phyloP scores from a whole-genome alignment of 2,797 vertebrate species.

The Phrynocephalus forsythii region DNA sequence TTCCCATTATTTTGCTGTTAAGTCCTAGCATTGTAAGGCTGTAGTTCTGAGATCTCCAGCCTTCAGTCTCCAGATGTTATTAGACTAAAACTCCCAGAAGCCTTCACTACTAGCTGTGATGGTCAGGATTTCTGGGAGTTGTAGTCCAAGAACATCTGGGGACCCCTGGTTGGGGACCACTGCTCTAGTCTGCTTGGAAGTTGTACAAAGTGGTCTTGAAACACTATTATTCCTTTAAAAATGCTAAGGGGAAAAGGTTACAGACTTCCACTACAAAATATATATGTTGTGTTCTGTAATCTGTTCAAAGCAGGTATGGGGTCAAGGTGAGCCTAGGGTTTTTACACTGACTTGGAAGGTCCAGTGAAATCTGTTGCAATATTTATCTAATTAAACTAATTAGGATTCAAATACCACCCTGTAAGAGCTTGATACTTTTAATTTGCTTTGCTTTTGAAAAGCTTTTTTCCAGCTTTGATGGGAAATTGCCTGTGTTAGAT shows the following conservation, averaged over 20 bases:
- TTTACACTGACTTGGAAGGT: not conserved
- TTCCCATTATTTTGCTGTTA: too few species aligned
- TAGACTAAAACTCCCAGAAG: too few species aligned
- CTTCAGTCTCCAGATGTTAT: too few species aligned
- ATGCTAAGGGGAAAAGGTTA: not conserved
- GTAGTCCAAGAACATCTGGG: too few species aligned
- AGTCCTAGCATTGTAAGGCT: too few species aligned
- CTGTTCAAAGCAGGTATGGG: not conserved
- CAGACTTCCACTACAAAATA: not conserved
- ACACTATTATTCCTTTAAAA: not conserved
- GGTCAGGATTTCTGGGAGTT: too few species aligned
- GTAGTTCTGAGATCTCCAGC: too few species aligned
- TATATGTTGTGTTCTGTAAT: not conserved
- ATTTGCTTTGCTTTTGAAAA: conserved; percentile 8
- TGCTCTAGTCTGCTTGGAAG: not conserved
- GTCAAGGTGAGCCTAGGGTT: not conserved
- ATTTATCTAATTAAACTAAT: not conserved
- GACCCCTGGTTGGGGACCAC: too few species aligned
- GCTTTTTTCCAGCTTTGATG: not conserved
- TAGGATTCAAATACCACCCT: not conserved
- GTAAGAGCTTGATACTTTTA: too few species aligned
- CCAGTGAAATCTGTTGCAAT: not conserved
- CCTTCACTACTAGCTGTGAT: too few species aligned
- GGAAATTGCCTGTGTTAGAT: not conserved
- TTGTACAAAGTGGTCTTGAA: not conserved